Percentiles rank a stretch among this genome's conserved stretches.
These are phyloP conservation scores for Silurus lanzhouensis DNA, from an alignment of 2,797 vertebrate genomes.

Conservation along the genomic window DNA sequence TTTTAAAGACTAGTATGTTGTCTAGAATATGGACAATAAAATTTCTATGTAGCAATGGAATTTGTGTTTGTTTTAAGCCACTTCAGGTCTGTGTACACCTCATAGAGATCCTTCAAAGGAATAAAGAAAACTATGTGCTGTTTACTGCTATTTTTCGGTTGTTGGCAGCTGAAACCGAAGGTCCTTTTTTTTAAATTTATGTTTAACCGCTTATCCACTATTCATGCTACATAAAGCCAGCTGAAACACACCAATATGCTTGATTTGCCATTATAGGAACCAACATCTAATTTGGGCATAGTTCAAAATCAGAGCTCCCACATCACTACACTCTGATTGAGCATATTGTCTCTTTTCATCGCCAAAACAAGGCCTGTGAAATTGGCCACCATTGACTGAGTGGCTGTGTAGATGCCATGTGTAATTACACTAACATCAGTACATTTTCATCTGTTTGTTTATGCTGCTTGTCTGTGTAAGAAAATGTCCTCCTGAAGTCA, in stretches of 20 bases:
- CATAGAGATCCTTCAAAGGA: background rate
- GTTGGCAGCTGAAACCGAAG: background rate
- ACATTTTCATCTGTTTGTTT: slow-evolving; percentile 41
- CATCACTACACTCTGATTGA: slow-evolving; percentile 31
- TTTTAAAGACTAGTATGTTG: background rate
- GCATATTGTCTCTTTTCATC: slow-evolving; percentile 44
- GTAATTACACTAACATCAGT: slow-evolving; percentile 35
- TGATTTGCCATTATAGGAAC: slow-evolving; percentile 22
- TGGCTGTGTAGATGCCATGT: slow-evolving; percentile 4
- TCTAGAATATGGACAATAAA: background rate
- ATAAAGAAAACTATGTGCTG: background rate
- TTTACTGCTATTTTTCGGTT: background rate
- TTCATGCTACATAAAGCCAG: slow-evolving; percentile 6
- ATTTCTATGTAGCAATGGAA: background rate
- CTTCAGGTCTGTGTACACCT: background rate
- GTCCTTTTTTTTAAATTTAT: background rate
- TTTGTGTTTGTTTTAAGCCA: background rate
- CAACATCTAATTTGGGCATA: slow-evolving; percentile 7
- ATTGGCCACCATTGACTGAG: slow-evolving; percentile 13
- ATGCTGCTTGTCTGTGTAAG: slow-evolving; percentile 4
- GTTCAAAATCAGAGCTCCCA: slow-evolving; percentile 22
- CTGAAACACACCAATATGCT: background rate
- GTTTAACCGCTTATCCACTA: background rate
- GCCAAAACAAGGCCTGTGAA: slow-evolving; percentile 20
- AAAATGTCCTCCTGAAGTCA: slow-evolving; percentile 1